Conservation (phyloP, 1,140 invertebrate genomes). For the Wasmannia auropunctata region DNA sequence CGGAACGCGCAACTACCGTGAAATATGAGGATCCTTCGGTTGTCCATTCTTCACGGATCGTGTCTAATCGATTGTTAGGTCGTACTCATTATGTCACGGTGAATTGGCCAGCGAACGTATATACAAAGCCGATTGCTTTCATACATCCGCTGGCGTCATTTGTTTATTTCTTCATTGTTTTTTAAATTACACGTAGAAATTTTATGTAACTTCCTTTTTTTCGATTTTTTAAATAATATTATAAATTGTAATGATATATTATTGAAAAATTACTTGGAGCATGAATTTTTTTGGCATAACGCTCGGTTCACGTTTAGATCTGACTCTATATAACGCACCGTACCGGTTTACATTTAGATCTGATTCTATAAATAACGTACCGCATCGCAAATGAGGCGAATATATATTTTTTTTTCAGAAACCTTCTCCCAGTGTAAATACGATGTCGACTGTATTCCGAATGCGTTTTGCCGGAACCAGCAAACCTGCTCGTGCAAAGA, state of each 20-base stretch:
- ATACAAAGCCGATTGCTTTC: not conserved
- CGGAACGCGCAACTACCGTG: not conserved
- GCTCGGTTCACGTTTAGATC: not conserved
- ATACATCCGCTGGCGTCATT: not conserved
- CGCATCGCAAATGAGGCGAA: not conserved
- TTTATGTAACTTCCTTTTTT: not conserved
- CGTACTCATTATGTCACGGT: constrained; percentile 1
- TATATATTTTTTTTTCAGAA: constrained; percentile 65
- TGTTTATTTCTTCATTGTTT: not conserved
- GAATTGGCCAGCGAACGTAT: not conserved
- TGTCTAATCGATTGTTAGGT: not conserved
- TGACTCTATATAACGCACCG: too few relatives aligned
- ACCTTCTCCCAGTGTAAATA: constrained; percentile 72
- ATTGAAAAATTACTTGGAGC: not conserved
- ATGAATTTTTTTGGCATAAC: not conserved
- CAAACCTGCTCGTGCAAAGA: constrained; percentile 75
- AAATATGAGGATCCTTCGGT: not conserved
- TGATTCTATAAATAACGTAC: not conserved
- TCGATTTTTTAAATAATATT: not conserved
- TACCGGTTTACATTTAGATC: not conserved
- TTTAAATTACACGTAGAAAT: not conserved
- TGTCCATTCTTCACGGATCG: constrained; percentile 1
- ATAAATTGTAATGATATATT: not conserved
- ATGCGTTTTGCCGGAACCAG: constrained; percentile 75
- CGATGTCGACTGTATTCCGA: constrained; percentile 75